These are phyloP conservation scores for Campylomormyrus tamandua DNA, from an alignment of 2,113 vertebrate species.

Conservation along the genomic window DNA sequence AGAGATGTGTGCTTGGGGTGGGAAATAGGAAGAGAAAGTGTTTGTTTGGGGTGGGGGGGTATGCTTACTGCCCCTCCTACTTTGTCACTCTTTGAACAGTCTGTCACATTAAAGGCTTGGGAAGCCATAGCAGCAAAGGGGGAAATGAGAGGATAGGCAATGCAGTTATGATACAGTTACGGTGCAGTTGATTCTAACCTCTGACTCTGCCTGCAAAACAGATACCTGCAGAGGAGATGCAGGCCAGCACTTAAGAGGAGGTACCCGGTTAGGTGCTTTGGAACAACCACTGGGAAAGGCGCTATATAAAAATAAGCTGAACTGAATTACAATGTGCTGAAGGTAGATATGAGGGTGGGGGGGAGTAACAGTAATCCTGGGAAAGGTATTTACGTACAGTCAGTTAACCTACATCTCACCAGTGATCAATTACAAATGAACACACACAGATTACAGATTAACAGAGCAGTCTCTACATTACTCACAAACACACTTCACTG, in stretches of 20 bases:
- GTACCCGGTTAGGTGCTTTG: not conserved
- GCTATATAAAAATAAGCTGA: not conserved
- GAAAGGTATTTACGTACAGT: not conserved
- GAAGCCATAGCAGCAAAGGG: no score
- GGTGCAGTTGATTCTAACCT: no score
- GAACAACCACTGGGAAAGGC: not conserved
- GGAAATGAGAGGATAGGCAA: no score
- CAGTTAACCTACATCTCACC: not conserved
- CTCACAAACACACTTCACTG: not conserved
- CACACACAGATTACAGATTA: not conserved
- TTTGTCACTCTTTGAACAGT: no score
- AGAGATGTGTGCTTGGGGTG: no score
- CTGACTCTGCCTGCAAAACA: no score
- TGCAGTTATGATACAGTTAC: no score
- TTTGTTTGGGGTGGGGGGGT: no score
- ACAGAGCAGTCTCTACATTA: not conserved
- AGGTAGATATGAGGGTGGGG: not conserved
- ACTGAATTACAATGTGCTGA: not conserved
- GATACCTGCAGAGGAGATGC: no score
- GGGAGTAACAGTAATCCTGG: not conserved
- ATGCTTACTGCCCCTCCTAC: not conserved
- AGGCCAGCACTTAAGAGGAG: not conserved
- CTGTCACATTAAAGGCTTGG: no score
- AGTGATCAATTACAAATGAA: not conserved
- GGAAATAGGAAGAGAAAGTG: no score